A percentile compares a stretch with the other conserved stretches of the same genome.
These are phyloP conservation scores for Euzophera pinguis DNA, from an alignment of 2,888 invertebrate genomes.

Conservation along the genomic window DNA sequence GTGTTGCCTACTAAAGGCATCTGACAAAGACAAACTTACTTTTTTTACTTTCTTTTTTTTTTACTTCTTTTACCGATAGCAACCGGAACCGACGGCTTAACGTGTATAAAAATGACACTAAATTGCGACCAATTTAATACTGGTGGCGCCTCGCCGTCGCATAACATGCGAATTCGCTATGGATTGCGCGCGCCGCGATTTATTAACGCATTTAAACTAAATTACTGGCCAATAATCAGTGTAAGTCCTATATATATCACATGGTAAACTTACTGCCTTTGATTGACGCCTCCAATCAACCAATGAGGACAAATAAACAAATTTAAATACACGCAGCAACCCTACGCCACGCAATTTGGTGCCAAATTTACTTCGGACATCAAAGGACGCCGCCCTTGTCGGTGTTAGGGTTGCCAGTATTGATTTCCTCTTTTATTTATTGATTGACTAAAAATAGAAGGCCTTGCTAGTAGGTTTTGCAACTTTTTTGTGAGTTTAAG, in stretches of 20 bases:
- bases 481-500: not conserved
- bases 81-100: too few relatives aligned
- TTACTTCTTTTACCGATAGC: too few relatives aligned
- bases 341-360: slow-evolving; percentile 52
- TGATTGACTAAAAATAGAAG: not conserved
- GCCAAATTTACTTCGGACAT: slow-evolving; percentile 38
- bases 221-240: too few relatives aligned
- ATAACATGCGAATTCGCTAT: too few relatives aligned
- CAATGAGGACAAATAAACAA: slow-evolving; percentile 49
- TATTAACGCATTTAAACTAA: too few relatives aligned
- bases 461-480: not conserved
- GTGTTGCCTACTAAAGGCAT: too few relatives aligned
- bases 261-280: not conserved
- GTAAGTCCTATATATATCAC: not conserved
- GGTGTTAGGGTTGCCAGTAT: slow-evolving; percentile 11
- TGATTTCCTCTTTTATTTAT: slow-evolving; percentile 9
- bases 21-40: too few relatives aligned
- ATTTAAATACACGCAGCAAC: slow-evolving; percentile 53
- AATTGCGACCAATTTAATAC: too few relatives aligned
- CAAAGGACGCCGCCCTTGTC: slow-evolving; percentile 12
- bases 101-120: too few relatives aligned
- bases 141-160: too few relatives aligned
- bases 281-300: slow-evolving; percentile 40
- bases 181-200: too few relatives aligned
- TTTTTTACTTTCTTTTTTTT: too few relatives aligned